A percentile compares a stretch with the other conserved stretches of the same genome.
Evolutionary conservation across 1,140 invertebrate genomes (phyloP).

Genomic region (Lanistes nyassanus): DNA sequence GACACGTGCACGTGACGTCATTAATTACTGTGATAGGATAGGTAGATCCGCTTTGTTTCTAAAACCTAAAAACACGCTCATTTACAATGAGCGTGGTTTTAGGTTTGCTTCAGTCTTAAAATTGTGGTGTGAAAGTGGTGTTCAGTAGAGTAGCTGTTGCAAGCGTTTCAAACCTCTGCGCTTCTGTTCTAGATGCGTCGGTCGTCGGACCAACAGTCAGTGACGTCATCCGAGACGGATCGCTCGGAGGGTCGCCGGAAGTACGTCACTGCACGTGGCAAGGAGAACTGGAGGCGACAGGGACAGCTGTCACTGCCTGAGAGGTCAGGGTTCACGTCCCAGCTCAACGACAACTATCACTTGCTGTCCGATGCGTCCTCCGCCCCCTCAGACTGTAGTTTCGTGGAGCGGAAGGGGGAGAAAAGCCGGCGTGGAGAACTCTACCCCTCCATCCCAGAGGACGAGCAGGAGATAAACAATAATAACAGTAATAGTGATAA

Average conservation of each 20-base stretch:
- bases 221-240: constrained; percentile 14
- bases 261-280: constrained; percentile 12
- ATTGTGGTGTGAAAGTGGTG: too few relatives aligned
- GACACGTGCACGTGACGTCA: too few relatives aligned
- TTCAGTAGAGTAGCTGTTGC: too few relatives aligned
- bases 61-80: too few relatives aligned
- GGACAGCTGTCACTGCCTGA: background rate
- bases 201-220: constrained; percentile 24
- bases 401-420: background rate
- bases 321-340: too few relatives aligned
- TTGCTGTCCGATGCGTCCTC: constrained; percentile 5
- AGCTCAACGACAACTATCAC: constrained; percentile 12
- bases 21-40: too few relatives aligned
- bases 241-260: constrained; percentile 14
- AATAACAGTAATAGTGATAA: constrained; percentile 7
- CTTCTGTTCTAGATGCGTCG: constrained; percentile 11
- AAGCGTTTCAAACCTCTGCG: too few relatives aligned
- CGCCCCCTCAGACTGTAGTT: background rate
- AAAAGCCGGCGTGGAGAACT: background rate
- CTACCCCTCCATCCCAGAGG: constrained; percentile 19
- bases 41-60: too few relatives aligned
- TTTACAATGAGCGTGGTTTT: too few relatives aligned
- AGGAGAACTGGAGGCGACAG: constrained; percentile 13
- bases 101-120: too few relatives aligned
- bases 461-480: constrained; percentile 23